Evolutionary conservation across 2,113 vertebrate genomes (phyloP).

Genomic region (Tachycineta bicolor): DNA sequence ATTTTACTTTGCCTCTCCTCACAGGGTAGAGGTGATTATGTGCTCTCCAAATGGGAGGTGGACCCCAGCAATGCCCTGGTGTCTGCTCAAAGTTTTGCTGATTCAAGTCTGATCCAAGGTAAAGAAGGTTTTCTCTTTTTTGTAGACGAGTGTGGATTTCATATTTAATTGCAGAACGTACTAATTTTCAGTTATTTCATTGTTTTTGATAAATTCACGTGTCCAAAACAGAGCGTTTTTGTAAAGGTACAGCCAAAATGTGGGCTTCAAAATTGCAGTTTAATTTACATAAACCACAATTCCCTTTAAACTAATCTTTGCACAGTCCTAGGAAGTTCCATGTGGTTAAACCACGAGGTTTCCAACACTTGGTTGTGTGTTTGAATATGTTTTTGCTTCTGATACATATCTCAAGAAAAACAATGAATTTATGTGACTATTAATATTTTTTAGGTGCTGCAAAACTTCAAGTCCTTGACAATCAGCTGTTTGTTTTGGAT

Average conservation of each 20-base stretch:
- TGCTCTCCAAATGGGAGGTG: slow-evolving; percentile 85
- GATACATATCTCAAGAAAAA: not conserved
- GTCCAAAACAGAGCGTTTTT: not conserved
- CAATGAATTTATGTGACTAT: not conserved
- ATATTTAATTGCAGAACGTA: not conserved
- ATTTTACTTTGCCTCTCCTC: not conserved
- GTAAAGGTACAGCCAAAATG: not conserved
- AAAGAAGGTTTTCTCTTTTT: not conserved
- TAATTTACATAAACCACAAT: not conserved
- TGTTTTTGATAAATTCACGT: not conserved
- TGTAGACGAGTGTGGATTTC: not conserved
- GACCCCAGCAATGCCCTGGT: slow-evolving; percentile 71
- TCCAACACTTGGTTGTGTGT: not conserved
- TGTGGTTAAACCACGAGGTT: not conserved
- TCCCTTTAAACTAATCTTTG: not conserved
- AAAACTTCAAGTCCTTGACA: slow-evolving; percentile 86
- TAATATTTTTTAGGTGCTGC: slow-evolving; percentile 78
- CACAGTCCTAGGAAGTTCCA: not conserved
- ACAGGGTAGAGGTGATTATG: slow-evolving; percentile 81
- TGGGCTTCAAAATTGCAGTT: not conserved
- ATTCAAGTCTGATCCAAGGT: slow-evolving; percentile 86
- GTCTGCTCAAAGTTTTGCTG: slow-evolving; percentile 70
- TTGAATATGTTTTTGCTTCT: not conserved
- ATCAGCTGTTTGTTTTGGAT: slow-evolving; percentile 87
- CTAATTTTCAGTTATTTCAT: not conserved